Conservation (phyloP, 2,113 vertebrate species). For the Eira barbara region DNA sequence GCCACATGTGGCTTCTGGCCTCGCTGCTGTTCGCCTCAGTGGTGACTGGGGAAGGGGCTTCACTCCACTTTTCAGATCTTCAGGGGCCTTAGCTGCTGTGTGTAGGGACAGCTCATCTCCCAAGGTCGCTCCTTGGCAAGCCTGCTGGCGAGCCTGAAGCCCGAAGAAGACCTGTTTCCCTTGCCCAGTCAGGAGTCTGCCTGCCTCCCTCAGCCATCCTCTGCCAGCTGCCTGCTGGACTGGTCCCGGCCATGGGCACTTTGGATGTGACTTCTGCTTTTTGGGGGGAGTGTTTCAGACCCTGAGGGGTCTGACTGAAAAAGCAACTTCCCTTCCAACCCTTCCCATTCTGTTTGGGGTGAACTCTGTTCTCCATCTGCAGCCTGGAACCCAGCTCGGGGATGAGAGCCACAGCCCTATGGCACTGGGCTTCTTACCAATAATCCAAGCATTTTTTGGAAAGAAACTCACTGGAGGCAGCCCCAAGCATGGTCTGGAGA, state of each 20-base stretch:
- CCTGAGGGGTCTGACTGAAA: conserved; percentile 71
- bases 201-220: not conserved
- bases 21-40: no score
- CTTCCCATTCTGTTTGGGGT: conserved; percentile 64
- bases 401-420: conserved; percentile 39
- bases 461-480: conserved; percentile 52
- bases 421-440: conserved; percentile 66
- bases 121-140: not conserved
- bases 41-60: not conserved
- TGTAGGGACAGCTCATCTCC: accelerated
- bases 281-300: conserved; percentile 70
- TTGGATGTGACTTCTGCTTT: conserved; percentile 5
- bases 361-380: conserved; percentile 63
- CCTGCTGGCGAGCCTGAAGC: not conserved
- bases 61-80: not conserved
- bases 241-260: conserved; percentile 12
- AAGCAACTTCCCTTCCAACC: conserved; percentile 70
- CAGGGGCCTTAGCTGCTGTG: accelerated
- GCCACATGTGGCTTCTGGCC: not conserved
- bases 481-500: conserved; percentile 44
- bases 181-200: conserved; percentile 32
- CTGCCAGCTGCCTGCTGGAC: conserved; percentile 19
- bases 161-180: conserved; percentile 13
- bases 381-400: conserved; percentile 48
- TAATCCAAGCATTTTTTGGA: conserved; percentile 57